Conservation (phyloP, 1,140 invertebrate species). For the Neodiprion lecontei region DNA sequence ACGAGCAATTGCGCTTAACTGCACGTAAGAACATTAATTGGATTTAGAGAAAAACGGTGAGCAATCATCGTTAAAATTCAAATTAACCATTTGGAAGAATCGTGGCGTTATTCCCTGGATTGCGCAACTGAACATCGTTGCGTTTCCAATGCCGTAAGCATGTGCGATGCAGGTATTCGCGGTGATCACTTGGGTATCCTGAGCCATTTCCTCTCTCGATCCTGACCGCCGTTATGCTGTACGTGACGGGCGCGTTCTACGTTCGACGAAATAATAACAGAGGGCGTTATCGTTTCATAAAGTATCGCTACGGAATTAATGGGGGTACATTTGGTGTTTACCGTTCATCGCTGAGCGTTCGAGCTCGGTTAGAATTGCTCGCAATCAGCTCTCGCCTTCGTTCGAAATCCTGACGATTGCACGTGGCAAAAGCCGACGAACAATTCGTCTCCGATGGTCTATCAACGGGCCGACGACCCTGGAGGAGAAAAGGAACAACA, state of each 20-base stretch:
- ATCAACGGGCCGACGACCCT: background rate
- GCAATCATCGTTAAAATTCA: constrained; percentile 7
- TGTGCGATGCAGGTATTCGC: no score
- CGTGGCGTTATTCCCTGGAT: background rate
- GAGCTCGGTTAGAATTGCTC: background rate
- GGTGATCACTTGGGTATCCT: no score
- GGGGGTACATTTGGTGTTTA: constrained; percentile 12
- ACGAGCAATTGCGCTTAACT: background rate
- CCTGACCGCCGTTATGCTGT: no score
- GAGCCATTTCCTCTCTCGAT: no score
- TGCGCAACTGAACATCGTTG: no score
- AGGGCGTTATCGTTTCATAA: constrained; percentile 51
- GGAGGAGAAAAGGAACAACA: background rate
- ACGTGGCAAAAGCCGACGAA: background rate
- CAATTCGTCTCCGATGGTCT: background rate
- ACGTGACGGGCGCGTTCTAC: background rate
- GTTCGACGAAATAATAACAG: constrained; percentile 49
- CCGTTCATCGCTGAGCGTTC: background rate
- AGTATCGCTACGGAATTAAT: constrained; percentile 52
- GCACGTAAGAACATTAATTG: constrained; percentile 2
- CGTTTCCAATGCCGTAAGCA: no score
- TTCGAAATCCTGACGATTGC: background rate
- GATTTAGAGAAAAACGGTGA: background rate
- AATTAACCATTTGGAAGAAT: background rate
- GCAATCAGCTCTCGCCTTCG: background rate